Evolutionary conservation across 2,113 vertebrate genomes (phyloP).

Genomic region (Ciconia boyciana): DNA sequence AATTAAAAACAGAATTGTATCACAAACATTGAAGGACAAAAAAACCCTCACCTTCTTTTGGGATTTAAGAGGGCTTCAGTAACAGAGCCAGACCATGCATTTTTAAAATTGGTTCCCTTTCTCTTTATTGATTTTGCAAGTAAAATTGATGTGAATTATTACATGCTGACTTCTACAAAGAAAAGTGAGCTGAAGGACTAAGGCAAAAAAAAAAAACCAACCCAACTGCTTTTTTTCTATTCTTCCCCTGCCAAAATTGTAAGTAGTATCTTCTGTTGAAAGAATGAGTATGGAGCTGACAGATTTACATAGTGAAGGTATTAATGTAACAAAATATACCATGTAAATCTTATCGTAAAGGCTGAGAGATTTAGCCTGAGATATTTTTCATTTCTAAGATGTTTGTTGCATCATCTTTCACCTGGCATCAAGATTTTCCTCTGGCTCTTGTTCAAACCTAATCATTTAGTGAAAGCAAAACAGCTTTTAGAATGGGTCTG

Average conservation of each 20-base stretch:
- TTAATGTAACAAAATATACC: constrained; percentile 19
- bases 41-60: neutral
- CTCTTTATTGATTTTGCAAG: constrained; percentile 53
- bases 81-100: constrained; percentile 20
- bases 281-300: neutral
- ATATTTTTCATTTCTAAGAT: constrained; percentile 41
- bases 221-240: neutral
- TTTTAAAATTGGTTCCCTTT: constrained; percentile 43
- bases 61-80: constrained; percentile 4
- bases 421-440: constrained; percentile 24
- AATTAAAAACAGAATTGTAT: constrained; percentile 7
- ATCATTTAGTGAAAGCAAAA: constrained; percentile 42
- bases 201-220: neutral
- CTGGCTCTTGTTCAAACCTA: constrained; percentile 40
- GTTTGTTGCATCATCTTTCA: constrained; percentile 13
- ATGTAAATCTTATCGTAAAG: neutral
- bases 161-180: constrained; percentile 23
- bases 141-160: constrained; percentile 71
- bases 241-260: neutral
- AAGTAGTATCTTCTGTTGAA: constrained; percentile 29
- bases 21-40: neutral
- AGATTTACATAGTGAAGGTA: constrained; percentile 1
- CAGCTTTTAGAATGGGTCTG: neutral
- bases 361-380: neutral
- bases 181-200: constrained; percentile 42